phyloP scores from a whole-genome alignment of 2,797 vertebrate species.

The Caiman crocodilus region DNA sequence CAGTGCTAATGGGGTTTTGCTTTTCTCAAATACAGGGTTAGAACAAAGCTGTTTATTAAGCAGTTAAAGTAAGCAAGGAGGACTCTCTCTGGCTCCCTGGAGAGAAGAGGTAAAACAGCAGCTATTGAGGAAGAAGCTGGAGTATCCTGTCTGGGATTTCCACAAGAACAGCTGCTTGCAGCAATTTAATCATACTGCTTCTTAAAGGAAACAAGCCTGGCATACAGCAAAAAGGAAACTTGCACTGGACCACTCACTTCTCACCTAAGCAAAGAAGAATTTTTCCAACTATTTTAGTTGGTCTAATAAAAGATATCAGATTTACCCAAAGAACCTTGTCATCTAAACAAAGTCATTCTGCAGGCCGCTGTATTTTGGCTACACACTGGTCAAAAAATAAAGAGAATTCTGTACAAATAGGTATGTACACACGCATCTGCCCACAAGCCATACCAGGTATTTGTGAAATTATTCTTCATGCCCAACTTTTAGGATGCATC shows the following conservation, averaged over 20 bases:
- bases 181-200: no score
- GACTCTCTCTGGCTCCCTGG: neutral
- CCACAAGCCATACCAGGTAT: neutral
- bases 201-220: neutral
- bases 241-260: neutral
- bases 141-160: constrained; percentile 35
- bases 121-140: neutral
- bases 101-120: neutral
- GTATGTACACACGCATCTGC: neutral
- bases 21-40: neutral
- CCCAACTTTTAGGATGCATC: neutral
- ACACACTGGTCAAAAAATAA: neutral
- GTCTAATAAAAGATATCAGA: no score
- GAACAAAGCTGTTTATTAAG: constrained; percentile 8
- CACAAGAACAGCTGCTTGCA: neutral
- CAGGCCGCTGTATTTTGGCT: neutral
- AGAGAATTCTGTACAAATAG: neutral
- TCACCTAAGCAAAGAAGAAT: neutral
- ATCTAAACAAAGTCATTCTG: neutral
- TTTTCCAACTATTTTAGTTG: neutral
- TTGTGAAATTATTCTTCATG: neutral
- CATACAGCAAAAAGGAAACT: accelerated
- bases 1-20: neutral
- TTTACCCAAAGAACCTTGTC: no score
- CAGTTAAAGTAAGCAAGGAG: neutral